Evolutionary conservation across 2,797 vertebrate species (phyloP).

Genomic region (Stomatorhinus walkeri): DNA sequence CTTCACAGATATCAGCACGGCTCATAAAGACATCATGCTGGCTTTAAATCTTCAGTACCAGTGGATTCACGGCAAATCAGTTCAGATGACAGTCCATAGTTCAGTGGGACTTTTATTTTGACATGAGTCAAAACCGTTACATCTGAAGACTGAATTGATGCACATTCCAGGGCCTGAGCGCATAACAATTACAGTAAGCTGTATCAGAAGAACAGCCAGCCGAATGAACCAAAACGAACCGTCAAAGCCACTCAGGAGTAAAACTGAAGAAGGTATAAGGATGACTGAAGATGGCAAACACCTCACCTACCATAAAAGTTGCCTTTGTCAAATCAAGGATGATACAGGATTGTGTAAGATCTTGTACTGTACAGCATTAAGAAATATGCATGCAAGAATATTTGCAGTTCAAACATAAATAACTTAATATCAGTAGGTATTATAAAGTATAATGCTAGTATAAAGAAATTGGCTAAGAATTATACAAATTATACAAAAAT

Average conservation of each 20-base stretch:
- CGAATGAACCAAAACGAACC: not conserved
- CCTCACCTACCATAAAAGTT: not conserved
- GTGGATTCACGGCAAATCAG: not conserved
- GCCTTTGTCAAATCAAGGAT: not conserved
- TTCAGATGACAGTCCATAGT: not conserved
- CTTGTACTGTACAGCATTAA: not conserved
- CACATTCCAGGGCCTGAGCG: not conserved
- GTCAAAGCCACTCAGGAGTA: not conserved
- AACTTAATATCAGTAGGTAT: not conserved
- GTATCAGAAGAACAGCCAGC: not conserved
- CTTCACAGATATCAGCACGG: not conserved
- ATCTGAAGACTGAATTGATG: not conserved
- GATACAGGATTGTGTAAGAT: not conserved
- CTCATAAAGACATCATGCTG: not conserved
- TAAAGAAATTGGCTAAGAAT: not conserved
- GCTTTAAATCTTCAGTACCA: not conserved
- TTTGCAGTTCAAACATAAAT: not conserved
- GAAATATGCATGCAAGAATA: not conserved
- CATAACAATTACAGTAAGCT: not conserved
- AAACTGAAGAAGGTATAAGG: not conserved
- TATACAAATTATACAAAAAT: too few species aligned
- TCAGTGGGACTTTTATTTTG: not conserved
- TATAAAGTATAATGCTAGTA: not conserved
- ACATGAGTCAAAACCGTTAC: not conserved
- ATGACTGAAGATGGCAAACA: not conserved